phyloP scores from a whole-genome alignment of 2,888 invertebrate genomes.

The Rhamphomyia laevipes region DNA sequence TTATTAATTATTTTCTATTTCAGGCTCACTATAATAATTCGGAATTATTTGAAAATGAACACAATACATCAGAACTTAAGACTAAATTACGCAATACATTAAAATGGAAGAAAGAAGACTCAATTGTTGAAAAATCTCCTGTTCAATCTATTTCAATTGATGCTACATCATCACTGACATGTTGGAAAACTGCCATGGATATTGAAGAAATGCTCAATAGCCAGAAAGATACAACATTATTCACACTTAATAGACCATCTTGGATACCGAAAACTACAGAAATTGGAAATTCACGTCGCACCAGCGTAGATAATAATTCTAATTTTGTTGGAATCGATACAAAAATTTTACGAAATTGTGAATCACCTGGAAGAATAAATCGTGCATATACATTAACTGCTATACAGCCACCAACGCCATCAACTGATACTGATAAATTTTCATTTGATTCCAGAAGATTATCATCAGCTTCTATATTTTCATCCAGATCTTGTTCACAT shows the following conservation, averaged over 20 bases:
- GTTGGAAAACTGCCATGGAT: neutral
- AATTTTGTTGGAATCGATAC: neutral
- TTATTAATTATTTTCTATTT: no score
- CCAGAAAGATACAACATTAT: neutral
- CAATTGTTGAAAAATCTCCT: neutral
- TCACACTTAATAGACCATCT: neutral
- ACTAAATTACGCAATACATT: neutral
- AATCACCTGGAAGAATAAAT: conserved; percentile 27
- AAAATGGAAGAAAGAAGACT: neutral
- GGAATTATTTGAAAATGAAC: no score
- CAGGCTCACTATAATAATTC: no score
- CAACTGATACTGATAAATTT: neutral
- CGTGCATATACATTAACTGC: conserved; percentile 28
- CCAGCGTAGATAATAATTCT: no score
- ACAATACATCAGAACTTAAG: no score
- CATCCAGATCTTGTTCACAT: neutral
- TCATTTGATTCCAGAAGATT: neutral
- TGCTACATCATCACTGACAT: neutral
- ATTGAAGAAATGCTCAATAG: neutral
- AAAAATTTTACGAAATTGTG: neutral
- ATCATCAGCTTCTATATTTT: neutral
- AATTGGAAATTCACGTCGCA: no score
- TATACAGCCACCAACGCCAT: conserved; percentile 26
- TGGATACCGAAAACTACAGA: no score
- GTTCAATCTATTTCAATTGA: neutral